Percentiles rank a stretch among this genome's conserved stretches.
Conservation (phyloP, 2,113 vertebrate species). For the Corydoras maculifer region DNA sequence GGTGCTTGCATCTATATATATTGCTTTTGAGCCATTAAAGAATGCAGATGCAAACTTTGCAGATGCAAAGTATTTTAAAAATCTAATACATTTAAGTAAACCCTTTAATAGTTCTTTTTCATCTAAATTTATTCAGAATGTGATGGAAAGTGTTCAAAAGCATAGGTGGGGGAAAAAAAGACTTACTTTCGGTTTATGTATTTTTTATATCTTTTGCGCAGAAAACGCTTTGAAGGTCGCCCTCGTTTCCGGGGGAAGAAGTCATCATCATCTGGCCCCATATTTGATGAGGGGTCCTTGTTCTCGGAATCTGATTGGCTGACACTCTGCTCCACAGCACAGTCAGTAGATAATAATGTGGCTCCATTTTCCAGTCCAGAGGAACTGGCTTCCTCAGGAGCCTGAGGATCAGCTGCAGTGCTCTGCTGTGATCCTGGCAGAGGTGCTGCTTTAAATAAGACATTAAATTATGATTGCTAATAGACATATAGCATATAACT, state of each 20-base stretch:
- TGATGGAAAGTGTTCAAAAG: too few species aligned
- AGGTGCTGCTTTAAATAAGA: constrained; percentile 44
- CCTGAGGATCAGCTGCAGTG: constrained; percentile 51
- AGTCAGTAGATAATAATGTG: constrained; percentile 27
- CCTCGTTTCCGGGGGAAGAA: constrained; percentile 71
- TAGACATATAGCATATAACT: too few species aligned
- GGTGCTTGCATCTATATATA: too few species aligned
- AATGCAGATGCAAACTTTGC: too few species aligned
- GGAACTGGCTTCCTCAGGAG: constrained; percentile 73
- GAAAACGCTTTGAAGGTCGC: constrained; percentile 82
- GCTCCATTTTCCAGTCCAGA: constrained; percentile 61
- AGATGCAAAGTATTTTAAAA: too few species aligned
- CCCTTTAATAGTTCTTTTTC: too few species aligned
- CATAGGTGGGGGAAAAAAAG: background rate
- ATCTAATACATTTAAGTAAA: too few species aligned
- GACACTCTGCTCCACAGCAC: constrained; percentile 62
- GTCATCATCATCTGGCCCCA: constrained; percentile 61
- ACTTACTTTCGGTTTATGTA: constrained; percentile 75
- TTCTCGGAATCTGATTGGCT: constrained; percentile 85
- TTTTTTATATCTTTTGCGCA: constrained; percentile 92
- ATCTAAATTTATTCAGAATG: too few species aligned
- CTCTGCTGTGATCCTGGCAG: constrained; percentile 62
- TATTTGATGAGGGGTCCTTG: constrained; percentile 74
- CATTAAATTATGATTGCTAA: background rate
- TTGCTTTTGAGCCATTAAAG: too few species aligned